Conservation (phyloP, 1,140 invertebrate species). For the Drosophila trapezifrons region DNA sequence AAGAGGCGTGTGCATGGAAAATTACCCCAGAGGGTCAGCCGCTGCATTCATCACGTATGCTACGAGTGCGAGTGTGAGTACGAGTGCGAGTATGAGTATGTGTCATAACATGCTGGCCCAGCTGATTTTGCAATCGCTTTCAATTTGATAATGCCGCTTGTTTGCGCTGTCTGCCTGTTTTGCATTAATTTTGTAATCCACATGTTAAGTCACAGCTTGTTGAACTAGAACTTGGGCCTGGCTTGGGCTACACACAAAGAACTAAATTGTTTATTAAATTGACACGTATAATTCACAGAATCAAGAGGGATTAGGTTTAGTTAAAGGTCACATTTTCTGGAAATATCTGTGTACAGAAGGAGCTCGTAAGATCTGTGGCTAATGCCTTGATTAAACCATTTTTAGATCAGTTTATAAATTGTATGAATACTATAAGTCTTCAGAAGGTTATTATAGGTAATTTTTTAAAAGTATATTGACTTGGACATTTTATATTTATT, state of each 20-base stretch:
- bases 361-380: no score
- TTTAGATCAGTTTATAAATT: no score
- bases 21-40: slow-evolving; percentile 41
- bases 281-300: neutral
- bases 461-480: no score
- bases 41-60: slow-evolving; percentile 30
- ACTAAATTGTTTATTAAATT: neutral
- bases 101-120: slow-evolving; percentile 41
- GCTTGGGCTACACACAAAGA: neutral
- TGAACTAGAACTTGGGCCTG: slow-evolving; percentile 49
- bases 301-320: no score
- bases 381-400: no score
- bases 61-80: no score
- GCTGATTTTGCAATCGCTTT: slow-evolving; percentile 52
- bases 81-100: slow-evolving; percentile 18
- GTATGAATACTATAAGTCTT: no score
- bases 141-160: slow-evolving; percentile 36
- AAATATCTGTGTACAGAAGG: no score
- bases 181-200: slow-evolving; percentile 31
- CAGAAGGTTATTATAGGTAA: no score
- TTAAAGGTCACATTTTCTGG: neutral
- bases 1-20: slow-evolving; percentile 52
- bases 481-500: no score
- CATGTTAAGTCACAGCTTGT: slow-evolving; percentile 31
- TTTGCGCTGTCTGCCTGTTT: neutral